These are phyloP conservation scores for Arvicanthis niloticus DNA, from an alignment of 2,113 vertebrate genomes.

Conservation along the genomic window DNA sequence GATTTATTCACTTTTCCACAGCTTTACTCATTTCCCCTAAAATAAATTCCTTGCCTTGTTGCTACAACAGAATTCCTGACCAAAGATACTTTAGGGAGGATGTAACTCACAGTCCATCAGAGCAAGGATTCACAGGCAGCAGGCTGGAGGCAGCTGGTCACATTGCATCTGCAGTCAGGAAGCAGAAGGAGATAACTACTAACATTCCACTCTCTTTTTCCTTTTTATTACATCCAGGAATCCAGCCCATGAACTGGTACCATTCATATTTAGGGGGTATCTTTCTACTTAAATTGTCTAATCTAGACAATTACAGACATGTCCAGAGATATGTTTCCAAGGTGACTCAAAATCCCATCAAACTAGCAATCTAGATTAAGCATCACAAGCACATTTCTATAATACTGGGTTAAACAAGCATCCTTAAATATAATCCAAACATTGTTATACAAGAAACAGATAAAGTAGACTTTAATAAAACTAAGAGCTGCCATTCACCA, in stretches of 20 bases:
- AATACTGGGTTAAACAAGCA: not conserved
- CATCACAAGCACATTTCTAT: not conserved
- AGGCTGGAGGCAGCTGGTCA: not conserved
- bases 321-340: not conserved
- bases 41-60: not conserved
- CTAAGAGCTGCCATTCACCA: not conserved
- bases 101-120: too few relatives aligned
- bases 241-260: too few relatives aligned
- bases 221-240: not conserved
- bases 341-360: not conserved
- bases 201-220: not conserved
- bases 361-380: not conserved
- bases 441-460: not conserved
- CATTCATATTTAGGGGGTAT: not conserved
- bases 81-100: not conserved
- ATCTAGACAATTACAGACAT: not conserved
- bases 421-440: not conserved
- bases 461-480: slow-evolving; percentile 36
- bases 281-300: not conserved
- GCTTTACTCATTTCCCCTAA: not conserved
- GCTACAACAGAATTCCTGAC: not conserved
- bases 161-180: too few relatives aligned
- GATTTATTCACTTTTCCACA: not conserved
- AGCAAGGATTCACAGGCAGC: not conserved
- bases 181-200: not conserved